Conservation (phyloP, 2,113 vertebrate genomes). For the Plecotus auritus region DNA sequence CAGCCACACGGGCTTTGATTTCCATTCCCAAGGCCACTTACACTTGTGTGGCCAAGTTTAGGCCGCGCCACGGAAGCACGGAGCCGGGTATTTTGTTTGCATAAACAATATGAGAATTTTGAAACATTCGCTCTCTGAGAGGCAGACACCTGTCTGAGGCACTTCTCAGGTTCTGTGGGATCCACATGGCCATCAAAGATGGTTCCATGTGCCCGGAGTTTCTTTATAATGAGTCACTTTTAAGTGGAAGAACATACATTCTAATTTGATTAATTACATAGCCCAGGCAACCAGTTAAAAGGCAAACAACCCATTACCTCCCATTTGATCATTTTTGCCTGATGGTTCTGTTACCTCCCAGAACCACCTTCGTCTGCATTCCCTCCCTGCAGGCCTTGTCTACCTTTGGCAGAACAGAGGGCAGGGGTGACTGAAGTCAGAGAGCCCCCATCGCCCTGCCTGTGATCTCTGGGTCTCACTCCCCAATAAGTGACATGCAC, state of each 20-base stretch:
- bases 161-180: not conserved
- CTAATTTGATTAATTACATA: not conserved
- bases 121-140: not conserved
- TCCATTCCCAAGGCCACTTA: not conserved
- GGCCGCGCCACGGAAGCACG: fast-evolving
- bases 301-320: not conserved
- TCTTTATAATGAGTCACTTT: not conserved
- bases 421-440: fast-evolving
- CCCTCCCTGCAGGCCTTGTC: fast-evolving
- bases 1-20: fast-evolving
- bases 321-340: not conserved
- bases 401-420: not conserved
- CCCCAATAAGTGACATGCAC: fast-evolving
- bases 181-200: fast-evolving
- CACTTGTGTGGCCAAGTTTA: fast-evolving
- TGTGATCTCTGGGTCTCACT: not conserved
- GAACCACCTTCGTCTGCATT: not conserved
- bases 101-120: not conserved
- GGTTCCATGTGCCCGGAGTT: fast-evolving
- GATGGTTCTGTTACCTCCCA: not conserved
- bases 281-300: not conserved
- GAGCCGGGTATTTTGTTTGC: not conserved
- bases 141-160: fast-evolving
- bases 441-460: not conserved
- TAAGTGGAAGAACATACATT: not conserved